A percentile compares a stretch with the other conserved stretches of the same genome.
phyloP scores from a whole-genome alignment of 2,797 vertebrate species.

The Gymnoscopelus microlampas region DNA sequence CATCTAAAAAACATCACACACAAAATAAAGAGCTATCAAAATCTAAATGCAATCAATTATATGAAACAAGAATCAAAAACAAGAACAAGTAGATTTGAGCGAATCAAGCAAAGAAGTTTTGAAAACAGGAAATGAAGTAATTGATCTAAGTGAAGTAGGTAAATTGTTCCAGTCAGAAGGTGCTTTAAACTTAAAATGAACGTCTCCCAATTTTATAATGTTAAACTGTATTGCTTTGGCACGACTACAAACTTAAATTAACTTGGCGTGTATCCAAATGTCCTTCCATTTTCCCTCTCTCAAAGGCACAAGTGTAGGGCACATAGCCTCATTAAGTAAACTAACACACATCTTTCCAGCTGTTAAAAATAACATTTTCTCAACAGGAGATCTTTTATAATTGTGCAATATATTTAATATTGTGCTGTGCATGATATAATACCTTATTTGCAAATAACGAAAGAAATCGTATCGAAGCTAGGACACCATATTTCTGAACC shows the following conservation, averaged over 20 bases:
- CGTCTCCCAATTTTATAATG: neutral
- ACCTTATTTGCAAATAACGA: constrained; percentile 7
- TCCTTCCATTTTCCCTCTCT: neutral
- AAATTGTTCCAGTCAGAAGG: no score
- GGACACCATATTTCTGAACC: neutral
- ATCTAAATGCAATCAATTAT: no score
- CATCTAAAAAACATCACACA: no score
- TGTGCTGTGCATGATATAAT: neutral
- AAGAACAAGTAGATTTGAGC: no score
- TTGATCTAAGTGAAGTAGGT: no score
- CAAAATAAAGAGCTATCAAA: no score
- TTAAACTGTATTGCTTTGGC: constrained; percentile 4
- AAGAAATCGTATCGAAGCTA: neutral
- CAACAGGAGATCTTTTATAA: constrained; percentile 4
- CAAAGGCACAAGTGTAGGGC: no score
- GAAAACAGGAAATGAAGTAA: no score
- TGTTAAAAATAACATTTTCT: constrained; percentile 11
- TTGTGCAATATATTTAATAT: neutral
- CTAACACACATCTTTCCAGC: constrained; percentile 2
- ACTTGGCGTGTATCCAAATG: constrained; percentile 22
- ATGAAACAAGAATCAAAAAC: no score
- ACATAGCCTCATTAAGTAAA: neutral
- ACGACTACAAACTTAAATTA: constrained; percentile 23
- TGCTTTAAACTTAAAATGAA: no score
- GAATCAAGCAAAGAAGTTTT: no score